Percentiles rank a stretch among this genome's conserved stretches.
Conservation (phyloP, 2,797 vertebrate genomes). For the Megalops cyprinoides region DNA sequence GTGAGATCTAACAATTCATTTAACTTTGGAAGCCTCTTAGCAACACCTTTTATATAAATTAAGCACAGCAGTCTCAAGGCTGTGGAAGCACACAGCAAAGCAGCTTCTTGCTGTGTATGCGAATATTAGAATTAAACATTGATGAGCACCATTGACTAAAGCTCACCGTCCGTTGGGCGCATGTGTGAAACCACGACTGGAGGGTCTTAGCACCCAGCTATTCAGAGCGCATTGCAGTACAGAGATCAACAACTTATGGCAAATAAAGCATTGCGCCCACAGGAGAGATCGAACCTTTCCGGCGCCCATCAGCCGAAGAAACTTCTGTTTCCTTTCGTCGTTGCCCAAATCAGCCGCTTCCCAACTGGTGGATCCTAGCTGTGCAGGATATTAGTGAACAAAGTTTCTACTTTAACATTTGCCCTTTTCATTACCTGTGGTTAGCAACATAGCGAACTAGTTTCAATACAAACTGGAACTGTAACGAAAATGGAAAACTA, state of each 20-base stretch:
- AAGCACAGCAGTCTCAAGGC: slow-evolving; percentile 44
- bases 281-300: slow-evolving; percentile 76
- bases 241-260: background rate
- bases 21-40: slow-evolving; percentile 47
- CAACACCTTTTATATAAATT: slow-evolving; percentile 51
- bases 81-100: slow-evolving; percentile 28
- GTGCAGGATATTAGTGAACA: slow-evolving; percentile 29
- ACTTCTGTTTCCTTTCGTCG: slow-evolving; percentile 91
- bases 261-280: too few relatives aligned
- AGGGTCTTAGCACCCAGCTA: too few relatives aligned
- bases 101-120: slow-evolving; percentile 47
- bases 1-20: slow-evolving; percentile 68
- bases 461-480: background rate
- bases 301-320: slow-evolving; percentile 92
- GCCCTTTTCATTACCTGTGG: background rate
- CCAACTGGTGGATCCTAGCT: slow-evolving; percentile 87
- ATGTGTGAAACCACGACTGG: too few relatives aligned
- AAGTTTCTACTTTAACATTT: background rate
- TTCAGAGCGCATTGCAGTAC: background rate
- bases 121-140: slow-evolving; percentile 51
- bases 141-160: slow-evolving; percentile 50
- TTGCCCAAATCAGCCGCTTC: slow-evolving; percentile 88
- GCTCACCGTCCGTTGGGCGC: slow-evolving; percentile 30
- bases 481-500: too few relatives aligned
- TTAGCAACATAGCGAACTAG: background rate